phyloP scores from a whole-genome alignment of 1,140 invertebrate genomes.

The Thaumatotibia leucotreta region DNA sequence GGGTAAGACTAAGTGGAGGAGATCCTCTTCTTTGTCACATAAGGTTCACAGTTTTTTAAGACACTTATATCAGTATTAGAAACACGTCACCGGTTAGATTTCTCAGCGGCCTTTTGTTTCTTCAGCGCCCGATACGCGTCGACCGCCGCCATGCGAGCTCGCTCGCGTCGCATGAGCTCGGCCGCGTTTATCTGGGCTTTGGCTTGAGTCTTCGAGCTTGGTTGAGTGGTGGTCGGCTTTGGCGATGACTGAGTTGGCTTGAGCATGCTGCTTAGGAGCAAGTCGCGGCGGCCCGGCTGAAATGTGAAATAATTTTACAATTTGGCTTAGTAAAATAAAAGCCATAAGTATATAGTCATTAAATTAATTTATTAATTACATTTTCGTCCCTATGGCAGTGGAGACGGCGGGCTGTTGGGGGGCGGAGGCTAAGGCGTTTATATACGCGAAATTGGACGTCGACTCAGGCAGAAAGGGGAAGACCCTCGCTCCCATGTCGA shows the following conservation, averaged over 20 bases:
- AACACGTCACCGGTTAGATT: not conserved
- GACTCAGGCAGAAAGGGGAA: no score
- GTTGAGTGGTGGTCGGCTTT: not conserved
- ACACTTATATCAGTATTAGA: no score
- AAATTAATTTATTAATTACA: constrained; percentile 18
- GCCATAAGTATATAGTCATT: not conserved
- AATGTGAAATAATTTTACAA: not conserved
- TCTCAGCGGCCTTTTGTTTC: not conserved
- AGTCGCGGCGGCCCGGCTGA: constrained; percentile 76
- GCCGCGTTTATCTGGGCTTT: constrained; percentile 27
- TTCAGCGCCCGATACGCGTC: constrained; percentile 76
- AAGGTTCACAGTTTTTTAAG: no score
- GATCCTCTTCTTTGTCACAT: no score
- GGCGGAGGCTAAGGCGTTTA: no score
- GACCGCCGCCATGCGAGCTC: constrained; percentile 77
- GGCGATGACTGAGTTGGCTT: not conserved
- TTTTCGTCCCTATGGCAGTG: no score
- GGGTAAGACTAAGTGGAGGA: no score
- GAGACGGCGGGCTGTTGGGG: no score
- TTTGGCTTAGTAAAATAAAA: not conserved
- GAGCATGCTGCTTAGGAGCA: constrained; percentile 77
- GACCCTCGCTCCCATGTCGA: no score
- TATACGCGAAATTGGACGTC: no score
- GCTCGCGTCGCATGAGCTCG: constrained; percentile 77
- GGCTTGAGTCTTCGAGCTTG: not conserved